A percentile compares a stretch with the other conserved stretches of the same genome.
Evolutionary conservation across 2,797 vertebrate species (phyloP).

Genomic region (Podargus strigoides): DNA sequence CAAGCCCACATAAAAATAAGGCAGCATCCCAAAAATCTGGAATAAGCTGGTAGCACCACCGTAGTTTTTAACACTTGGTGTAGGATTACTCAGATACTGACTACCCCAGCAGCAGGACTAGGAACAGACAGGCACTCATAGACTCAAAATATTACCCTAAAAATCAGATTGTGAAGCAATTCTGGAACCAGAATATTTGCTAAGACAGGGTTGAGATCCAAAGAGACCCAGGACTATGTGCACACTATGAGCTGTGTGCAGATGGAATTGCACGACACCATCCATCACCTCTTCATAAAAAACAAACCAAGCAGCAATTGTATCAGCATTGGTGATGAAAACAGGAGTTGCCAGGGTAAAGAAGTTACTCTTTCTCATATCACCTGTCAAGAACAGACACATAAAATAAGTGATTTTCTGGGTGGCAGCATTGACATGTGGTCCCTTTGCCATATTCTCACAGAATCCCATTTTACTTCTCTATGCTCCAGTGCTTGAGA

Average conservation of each 20-base stretch:
- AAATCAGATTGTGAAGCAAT: background rate
- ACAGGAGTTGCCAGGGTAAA: background rate
- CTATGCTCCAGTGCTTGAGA: background rate
- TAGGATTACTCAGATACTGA: background rate
- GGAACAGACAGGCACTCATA: background rate
- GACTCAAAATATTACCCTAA: background rate
- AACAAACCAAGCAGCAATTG: background rate
- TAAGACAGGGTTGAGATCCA: background rate
- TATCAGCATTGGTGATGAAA: fast-evolving
- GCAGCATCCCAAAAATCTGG: background rate
- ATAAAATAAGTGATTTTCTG: background rate
- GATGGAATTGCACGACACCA: background rate
- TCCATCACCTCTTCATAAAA: background rate
- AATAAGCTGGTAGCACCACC: background rate
- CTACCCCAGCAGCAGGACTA: background rate
- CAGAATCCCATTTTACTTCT: background rate
- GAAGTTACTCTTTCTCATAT: background rate
- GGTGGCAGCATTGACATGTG: background rate
- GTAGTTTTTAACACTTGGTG: background rate
- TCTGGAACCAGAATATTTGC: background rate
- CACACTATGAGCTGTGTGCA: background rate
- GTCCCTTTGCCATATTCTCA: background rate
- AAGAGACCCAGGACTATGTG: background rate
- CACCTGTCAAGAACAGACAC: background rate
- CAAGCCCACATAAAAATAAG: background rate